phyloP scores from a whole-genome alignment of 1,140 invertebrate species.

The Drosophila albomicans region DNA sequence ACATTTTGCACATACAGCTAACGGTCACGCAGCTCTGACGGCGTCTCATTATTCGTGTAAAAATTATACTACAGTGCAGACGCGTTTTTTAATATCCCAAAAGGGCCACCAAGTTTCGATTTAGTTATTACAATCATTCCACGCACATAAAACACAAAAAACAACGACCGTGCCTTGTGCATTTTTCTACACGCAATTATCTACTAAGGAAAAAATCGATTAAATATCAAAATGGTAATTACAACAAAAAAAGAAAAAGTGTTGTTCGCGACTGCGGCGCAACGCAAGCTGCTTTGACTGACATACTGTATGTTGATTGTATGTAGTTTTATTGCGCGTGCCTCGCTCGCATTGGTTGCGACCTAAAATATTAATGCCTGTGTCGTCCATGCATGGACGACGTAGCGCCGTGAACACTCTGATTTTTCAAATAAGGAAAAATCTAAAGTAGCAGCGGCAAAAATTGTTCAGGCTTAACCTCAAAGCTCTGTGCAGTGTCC shows the following conservation, averaged over 20 bases:
- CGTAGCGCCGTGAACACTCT: slow-evolving; percentile 51
- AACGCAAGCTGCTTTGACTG: slow-evolving; percentile 46
- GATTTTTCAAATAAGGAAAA: slow-evolving; percentile 33
- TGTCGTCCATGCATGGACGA: slow-evolving; percentile 25
- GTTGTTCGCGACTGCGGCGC: slow-evolving; percentile 38
- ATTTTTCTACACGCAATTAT: slow-evolving; percentile 44
- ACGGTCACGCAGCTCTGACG: slow-evolving; percentile 42
- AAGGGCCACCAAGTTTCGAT: slow-evolving; percentile 41
- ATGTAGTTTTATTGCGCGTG: slow-evolving; percentile 62
- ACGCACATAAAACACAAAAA: slow-evolving; percentile 46
- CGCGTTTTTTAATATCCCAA: slow-evolving; percentile 42
- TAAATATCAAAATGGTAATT: slow-evolving; percentile 73
- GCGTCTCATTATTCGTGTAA: slow-evolving; percentile 72
- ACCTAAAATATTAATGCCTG: slow-evolving; percentile 55
- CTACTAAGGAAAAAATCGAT: slow-evolving; percentile 71
- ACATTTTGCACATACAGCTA: background rate
- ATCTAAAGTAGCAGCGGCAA: slow-evolving; percentile 33
- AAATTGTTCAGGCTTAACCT: slow-evolving; percentile 67
- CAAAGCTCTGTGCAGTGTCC: slow-evolving; percentile 44
- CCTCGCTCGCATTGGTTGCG: slow-evolving; percentile 30
- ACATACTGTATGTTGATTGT: slow-evolving; percentile 40
- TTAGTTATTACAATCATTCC: slow-evolving; percentile 67
- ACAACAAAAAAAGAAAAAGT: slow-evolving; percentile 45
- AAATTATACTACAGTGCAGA: slow-evolving; percentile 59
- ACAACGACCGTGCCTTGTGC: slow-evolving; percentile 54